Evolutionary conservation across 2,888 invertebrate species (phyloP), one percentile per base, ranked within the genome.

Genomic region (Macrosoma leucophasiata): DNA sequence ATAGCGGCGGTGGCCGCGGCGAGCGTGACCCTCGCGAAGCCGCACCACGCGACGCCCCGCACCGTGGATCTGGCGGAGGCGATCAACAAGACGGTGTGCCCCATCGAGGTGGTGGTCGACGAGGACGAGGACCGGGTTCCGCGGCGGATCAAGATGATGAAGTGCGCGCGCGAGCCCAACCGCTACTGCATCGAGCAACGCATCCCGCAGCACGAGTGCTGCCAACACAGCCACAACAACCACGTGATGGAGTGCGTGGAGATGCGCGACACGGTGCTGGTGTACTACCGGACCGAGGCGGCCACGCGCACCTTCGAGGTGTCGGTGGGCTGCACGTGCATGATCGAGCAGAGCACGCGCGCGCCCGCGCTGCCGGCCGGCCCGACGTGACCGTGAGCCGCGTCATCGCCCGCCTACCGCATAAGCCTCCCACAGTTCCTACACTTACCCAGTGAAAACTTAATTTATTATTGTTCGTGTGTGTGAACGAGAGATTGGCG

Each of bases 281-380:
- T 82, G 53, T 52, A 55, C 45, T 71, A 63, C 67, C 58, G 52
- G 40, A 41, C 36, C 21, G 30, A 17, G 21, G 41, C 41, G 29
- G 33, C 10, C 36, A 51, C 54, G 33, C 30, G 40, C 36, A 37
- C 51, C 31, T 39, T 57, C 42, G 55, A 58, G 39, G 79, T 81
- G 55, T 52, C 69, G 7, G 78, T 82, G 39, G 82, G 82, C 55
- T 82, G 82, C 73, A 53, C 69, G 21, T 82, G 82, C 66, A 63
- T 78, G 57, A 62, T 78, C 47, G 55, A 58, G 43, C 50, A 59
- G 48, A 48, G 48, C 36, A 45, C 57, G 29, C 13, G 10, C 22
- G 63, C 62, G 13, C 22, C 29, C 14, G 46, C 39, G 13, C 43
- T 52, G 42, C 31, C 46, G 13, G 11, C 28, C 34, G 43, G 40